Evolutionary conservation across 2,888 invertebrate species (phyloP), one percentile per base, ranked within the genome.

Genomic region (Coelinius sp.): DNA sequence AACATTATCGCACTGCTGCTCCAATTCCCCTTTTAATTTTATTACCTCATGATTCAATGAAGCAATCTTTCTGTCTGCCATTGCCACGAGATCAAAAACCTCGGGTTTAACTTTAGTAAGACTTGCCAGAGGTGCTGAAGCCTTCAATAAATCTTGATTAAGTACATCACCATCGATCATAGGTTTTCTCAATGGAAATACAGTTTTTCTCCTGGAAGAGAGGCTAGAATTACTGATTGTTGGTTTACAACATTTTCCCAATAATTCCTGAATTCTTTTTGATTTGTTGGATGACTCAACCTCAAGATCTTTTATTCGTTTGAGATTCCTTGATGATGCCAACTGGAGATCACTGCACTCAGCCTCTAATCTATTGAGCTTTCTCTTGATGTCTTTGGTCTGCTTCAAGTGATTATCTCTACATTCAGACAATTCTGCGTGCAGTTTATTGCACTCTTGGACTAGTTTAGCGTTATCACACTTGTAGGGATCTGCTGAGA

Each of bases 391-490:
- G 74, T 91, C 92, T 90, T 78, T 84, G 17, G 78, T 88, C 83
- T 91, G 87, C 78, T 90, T 86, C 88, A 90, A 89, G 80, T 92
- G 89, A 87, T 90, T 90, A 83, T 95, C 94, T 80, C 91, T 91
- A 62, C 91, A 88, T 80, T 91, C 90, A 70, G 94, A 89, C 71
- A 93, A 88, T 81, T 93, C 91, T 78, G 90, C 88, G 83, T 95
- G 93, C 64, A 95, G 88, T 79, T 92, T 90, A 88, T 94, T 95
- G 83, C 93, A 93, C 88, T 95, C 94, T 85, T 92, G 91, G 70
- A 94, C 90, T 62, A 95, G 89, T 85, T 91, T 93, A 27, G 92
- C 92, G 88, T 95, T 95, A 83, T 95, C 95, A 86, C 93, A 93
- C 88, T 93, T 94, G 81, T 94, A 95, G 0, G 95, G 94, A 85